phyloP scores from a whole-genome alignment of 2,113 vertebrate genomes.

The Petaurus breviceps region DNA sequence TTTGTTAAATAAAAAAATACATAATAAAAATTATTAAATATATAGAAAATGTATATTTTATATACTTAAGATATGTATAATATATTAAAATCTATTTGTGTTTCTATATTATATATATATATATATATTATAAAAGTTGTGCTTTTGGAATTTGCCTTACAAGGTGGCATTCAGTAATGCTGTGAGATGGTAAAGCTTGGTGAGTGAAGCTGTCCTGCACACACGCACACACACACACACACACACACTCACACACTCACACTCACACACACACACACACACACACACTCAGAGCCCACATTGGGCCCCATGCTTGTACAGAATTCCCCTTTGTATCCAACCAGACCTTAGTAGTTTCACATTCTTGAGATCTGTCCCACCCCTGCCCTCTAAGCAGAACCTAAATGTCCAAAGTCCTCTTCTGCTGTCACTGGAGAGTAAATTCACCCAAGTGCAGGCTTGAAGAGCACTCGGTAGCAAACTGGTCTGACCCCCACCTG shows the following conservation, averaged over 20 bases:
- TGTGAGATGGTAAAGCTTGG: background rate
- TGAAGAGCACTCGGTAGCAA: too few species aligned
- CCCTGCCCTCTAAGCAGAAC: background rate
- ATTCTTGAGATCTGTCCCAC: background rate
- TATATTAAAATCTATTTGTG: background rate
- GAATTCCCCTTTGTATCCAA: too few species aligned
- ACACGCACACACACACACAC: too few species aligned
- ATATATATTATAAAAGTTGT: background rate
- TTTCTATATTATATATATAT: background rate
- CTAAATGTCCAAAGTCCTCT: background rate
- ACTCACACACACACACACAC: too few species aligned
- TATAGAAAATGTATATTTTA: background rate
- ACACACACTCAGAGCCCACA: too few species aligned
- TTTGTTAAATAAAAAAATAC: background rate
- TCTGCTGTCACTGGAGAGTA: background rate
- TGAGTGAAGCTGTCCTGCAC: too few species aligned
- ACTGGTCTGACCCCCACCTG: too few species aligned
- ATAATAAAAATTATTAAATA: background rate
- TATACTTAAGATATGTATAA: too few species aligned
- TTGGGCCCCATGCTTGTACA: background rate
- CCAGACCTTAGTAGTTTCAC: background rate
- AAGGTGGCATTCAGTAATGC: too few species aligned
- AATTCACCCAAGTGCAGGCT: too few species aligned
- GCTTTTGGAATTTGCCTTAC: too few species aligned
- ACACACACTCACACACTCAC: too few species aligned